phyloP scores from a whole-genome alignment of 1,140 invertebrate genomes.

The Caerostris extrusa region DNA sequence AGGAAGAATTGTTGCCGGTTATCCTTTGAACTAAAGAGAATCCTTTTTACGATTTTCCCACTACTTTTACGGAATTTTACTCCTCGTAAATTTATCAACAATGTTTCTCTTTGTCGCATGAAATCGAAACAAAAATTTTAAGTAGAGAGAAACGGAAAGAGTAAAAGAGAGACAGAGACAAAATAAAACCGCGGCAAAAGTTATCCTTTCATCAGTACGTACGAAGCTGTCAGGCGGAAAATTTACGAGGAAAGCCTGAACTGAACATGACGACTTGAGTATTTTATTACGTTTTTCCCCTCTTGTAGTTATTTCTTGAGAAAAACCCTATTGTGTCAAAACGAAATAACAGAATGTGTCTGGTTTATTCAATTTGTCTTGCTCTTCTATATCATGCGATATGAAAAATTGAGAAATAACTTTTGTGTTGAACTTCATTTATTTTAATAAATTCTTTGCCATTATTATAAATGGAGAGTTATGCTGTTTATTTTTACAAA shows the following conservation, averaged over 20 bases:
- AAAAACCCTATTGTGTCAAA: constrained; percentile 24
- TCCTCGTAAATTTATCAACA: not conserved
- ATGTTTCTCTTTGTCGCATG: constrained; percentile 29
- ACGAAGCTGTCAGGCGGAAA: constrained; percentile 37
- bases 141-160: not conserved
- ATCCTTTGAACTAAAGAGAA: not conserved
- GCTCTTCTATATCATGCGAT: not conserved
- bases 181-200: constrained; percentile 6
- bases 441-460: not conserved
- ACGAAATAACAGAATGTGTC: not conserved
- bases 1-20: not conserved
- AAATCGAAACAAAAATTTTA: not conserved
- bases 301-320: constrained; percentile 14
- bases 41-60: constrained; percentile 8
- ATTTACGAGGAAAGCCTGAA: constrained; percentile 46
- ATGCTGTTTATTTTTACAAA: not conserved
- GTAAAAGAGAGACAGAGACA: not conserved
- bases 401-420: not conserved
- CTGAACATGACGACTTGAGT: constrained; percentile 37
- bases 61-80: not conserved
- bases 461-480: not conserved
- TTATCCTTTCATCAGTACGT: constrained; percentile 47
- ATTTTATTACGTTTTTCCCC: not conserved
- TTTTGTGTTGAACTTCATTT: not conserved
- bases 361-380: constrained; percentile 43